Evolutionary conservation across 2,113 vertebrate genomes (phyloP).

Genomic region (Aphyosemion australe): DNA sequence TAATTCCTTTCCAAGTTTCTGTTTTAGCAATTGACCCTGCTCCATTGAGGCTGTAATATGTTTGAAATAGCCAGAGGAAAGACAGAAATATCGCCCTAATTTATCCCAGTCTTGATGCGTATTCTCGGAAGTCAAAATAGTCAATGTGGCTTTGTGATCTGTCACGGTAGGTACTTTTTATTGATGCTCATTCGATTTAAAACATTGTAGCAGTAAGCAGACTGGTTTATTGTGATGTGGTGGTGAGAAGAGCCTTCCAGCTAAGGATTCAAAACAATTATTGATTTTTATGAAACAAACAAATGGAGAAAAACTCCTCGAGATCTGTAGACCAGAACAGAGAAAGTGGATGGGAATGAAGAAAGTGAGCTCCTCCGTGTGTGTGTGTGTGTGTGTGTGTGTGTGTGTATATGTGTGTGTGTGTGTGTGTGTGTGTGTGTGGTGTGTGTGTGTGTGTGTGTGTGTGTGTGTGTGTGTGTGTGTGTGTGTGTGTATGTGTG

Average conservation of each 20-base stretch:
- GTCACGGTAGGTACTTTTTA: constrained; percentile 21
- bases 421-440: no score
- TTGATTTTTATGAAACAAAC: constrained; percentile 2
- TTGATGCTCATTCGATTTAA: constrained; percentile 41
- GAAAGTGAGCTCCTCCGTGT: constrained; percentile 35
- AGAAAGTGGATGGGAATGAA: constrained; percentile 22
- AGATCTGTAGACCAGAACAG: not conserved
- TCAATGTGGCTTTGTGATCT: constrained; percentile 54
- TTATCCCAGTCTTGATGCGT: constrained; percentile 32
- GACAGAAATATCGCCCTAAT: constrained; percentile 52
- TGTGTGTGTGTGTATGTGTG: constrained; percentile 1
- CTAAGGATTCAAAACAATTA: constrained; percentile 6
- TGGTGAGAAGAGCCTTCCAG: not conserved
- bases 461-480: constrained; percentile 6
- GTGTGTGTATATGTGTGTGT: no score
- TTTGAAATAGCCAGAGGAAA: constrained; percentile 61
- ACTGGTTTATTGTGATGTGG: not conserved
- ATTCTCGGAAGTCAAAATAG: constrained; percentile 56
- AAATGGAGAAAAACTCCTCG: constrained; percentile 7
- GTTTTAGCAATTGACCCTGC: constrained; percentile 59
- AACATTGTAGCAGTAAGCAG: constrained; percentile 22
- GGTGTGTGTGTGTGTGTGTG: no score
- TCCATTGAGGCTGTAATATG: constrained; percentile 36
- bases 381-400: not conserved
- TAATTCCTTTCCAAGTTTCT: constrained; percentile 58